Base-by-base conservation (phyloP, 2,113 vertebrate species). In the Aramus guarauna region DNA sequence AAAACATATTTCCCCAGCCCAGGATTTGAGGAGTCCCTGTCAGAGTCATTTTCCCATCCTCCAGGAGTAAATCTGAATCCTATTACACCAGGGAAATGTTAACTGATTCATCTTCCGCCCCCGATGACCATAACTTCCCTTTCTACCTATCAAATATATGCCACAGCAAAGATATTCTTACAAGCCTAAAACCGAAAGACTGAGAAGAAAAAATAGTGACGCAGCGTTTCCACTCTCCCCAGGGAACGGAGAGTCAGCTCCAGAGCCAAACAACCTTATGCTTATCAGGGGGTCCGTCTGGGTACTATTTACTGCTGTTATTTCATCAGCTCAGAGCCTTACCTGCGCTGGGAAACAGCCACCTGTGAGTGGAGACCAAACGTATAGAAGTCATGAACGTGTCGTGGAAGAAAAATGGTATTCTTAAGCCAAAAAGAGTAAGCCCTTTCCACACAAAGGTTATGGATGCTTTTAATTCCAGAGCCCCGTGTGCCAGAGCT, bases 381-480 rank as follows among this genome's bases (percentile, higher is more conserved):
- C 2, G 9, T 24, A 41, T 13, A 45, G 36, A 83, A 88, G 53
- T 14, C 68, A 56, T 16, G 68, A 92, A 58, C 2, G 1, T 12
- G 17, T 47, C 8, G 1, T 22, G 64, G 43, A 94, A 94, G 84
- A 85, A 83, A 94, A 94, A 90, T 66, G 15, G 21, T 43, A 37
- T 78, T 79, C 71, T 82, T 37, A 24, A 88, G 48, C 64, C 90
- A 79, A 74, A 56, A 91, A 80, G 30, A 59, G 45, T 34, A 37
- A 97, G 67, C 81, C 52, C 68, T 90, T 92, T 92, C 59, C 59
- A 30, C 68, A 50, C 75, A 91, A 93, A 85, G 96, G 88, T 96
- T 96, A 94, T 82, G 60, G 80, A 94, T 95, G 95, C 78, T 93
- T 97, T 94, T 96, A 97, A 97, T 97, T 97, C 86, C 90, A 81